Base-by-base conservation (phyloP, 92 coral and sea anemone species). In the Micromussa lordhowensis region DNA sequence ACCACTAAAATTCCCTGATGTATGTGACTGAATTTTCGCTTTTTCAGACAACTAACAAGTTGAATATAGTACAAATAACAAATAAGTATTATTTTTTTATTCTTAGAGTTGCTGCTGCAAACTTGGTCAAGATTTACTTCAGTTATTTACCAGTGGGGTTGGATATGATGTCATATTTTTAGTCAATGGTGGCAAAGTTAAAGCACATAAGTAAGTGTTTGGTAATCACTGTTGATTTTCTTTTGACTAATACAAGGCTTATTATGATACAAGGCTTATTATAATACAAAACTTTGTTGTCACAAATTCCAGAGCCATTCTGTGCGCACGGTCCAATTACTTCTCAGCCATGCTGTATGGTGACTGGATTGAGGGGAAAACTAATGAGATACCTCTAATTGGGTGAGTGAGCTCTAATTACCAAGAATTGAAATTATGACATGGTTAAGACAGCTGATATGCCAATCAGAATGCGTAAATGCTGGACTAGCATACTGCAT, bases 301-400 rank as follows among this genome's bases (percentile, higher is more conserved):
- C 4, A 53, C 31, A 7, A 55, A 15, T 87, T 21, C n/a, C 44
- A 95, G 98, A 82, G 93, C 95, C 55, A 95, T 95, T 54, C 85
- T 95, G 55, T 90, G 94, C 78, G 92, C 94, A 55, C 94, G 98
- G 3, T 95, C 96, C 59, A 92, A 87, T 75, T 95, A 94, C 82
- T 95, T 95, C 79, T 82, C 98, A 29, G 94, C 98, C 21, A 95
- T 95, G 98, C 87, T 95, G 28, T 84, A 75, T 87, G 96, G 98
- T 31, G 96, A 92, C 8, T 95, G 98, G 98, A 80, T 91, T 36
- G 98, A 95, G 86, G 90, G 87, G 5, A 80, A 84, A 35, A 90
- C 93, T 38, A 78, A 75, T 21, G 90, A 94, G 32, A 94, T 95
- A 35, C 91, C 90, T 78, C 74, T 95, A 15, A 58, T 82, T 40